A percentile compares a stretch with the other conserved stretches of the same genome.
Conservation (phyloP, 2,888 invertebrate genomes). For the Ellobium chinense region DNA sequence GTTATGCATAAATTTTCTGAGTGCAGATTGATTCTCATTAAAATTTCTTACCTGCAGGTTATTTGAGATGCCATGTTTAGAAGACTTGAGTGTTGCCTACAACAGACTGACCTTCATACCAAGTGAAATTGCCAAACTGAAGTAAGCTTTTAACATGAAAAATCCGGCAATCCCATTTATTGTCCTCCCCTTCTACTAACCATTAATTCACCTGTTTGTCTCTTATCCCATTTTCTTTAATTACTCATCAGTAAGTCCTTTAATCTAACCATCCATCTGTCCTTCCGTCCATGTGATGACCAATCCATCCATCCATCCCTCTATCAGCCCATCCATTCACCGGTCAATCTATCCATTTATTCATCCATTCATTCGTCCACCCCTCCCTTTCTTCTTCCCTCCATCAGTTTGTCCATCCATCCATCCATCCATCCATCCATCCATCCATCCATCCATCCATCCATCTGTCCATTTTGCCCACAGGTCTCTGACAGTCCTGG, state of each 20-base stretch:
- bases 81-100: constrained; percentile 75
- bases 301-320: too few relatives aligned
- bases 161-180: background rate
- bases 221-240: background rate
- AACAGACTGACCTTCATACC: constrained; percentile 73
- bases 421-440: background rate
- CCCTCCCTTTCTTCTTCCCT: background rate
- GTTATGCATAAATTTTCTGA: too few relatives aligned
- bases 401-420: background rate
- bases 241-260: too few relatives aligned
- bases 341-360: background rate
- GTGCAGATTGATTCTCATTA: too few relatives aligned
- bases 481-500: constrained; percentile 71
- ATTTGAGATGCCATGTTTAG: constrained; percentile 67
- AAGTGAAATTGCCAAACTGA: constrained; percentile 68
- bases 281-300: too few relatives aligned
- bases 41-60: too few relatives aligned
- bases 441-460: background rate
- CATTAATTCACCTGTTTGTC: background rate
- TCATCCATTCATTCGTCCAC: background rate
- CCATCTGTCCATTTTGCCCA: background rate
- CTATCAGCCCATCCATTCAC: too few relatives aligned
- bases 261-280: too few relatives aligned
- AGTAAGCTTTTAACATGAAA: constrained; percentile 58
- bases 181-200: background rate